Evolutionary conservation across 2,797 vertebrate species (phyloP), one percentile per base, ranked within the genome.

Genomic region (Karalla daura): DNA sequence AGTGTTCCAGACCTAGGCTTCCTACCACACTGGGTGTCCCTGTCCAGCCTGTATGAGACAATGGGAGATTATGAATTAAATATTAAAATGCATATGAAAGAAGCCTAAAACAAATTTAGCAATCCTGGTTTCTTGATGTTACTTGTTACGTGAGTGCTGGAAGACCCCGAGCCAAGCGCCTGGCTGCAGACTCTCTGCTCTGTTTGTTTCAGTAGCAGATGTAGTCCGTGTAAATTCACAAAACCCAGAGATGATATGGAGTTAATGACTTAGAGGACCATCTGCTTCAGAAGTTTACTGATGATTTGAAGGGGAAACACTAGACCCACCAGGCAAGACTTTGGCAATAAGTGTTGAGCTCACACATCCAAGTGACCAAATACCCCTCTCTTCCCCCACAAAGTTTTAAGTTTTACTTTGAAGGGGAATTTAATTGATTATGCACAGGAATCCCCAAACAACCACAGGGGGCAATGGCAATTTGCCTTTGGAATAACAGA

Each of bases 331-430:
- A 5, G 36, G 14, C 21, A 21, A 49, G 15, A 12, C 46, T 59
- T 35, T 36, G 27, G 2, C 14, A 17, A n/a, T n/a, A n/a, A n/a
- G n/a, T n/a, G n/a, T n/a, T n/a, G n/a, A n/a, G n/a, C n/a, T n/a
- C 17, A 63, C 33, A 1, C 47, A 25, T 44, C 13, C 43, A 50
- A 14, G 20, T 49, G 21, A 61, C 17, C 11, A 35, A 39, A 70
- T 25, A 32, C 37, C 18, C n/a, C n/a, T n/a, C n/a, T n/a, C n/a
- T n/a, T 50, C n/a, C 20, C 25, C 14, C 21, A 32, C 15, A 21
- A 45, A 5, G 28, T 46, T 30, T 18, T 44, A n/a, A 30, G 28
- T 47, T 27, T 35, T 12, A 43, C 0, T 47, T 39, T 28, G 30
- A 41, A 18, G 27, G 43, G 7, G 14, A 35, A 36, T n/a, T n/a